These are phyloP conservation scores for Hydrophis major DNA, from an alignment of 2,797 vertebrate genomes.

Conservation along the genomic window DNA sequence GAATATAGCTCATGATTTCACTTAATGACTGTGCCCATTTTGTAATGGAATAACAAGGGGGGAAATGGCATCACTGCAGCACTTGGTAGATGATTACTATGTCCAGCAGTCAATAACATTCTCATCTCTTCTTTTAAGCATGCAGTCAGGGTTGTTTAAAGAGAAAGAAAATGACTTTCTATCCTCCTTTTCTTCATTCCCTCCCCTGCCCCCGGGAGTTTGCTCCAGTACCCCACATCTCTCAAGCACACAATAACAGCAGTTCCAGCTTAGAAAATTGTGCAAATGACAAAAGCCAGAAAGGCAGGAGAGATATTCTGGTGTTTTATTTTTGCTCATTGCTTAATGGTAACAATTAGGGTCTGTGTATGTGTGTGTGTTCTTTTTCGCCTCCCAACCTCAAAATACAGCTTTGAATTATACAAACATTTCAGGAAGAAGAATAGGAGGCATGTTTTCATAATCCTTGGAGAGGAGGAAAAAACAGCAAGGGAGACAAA, in stretches of 20 bases:
- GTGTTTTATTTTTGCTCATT: background rate
- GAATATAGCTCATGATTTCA: background rate
- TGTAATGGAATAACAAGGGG: constrained; percentile 29
- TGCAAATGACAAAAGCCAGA: constrained; percentile 47
- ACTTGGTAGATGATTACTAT: constrained; percentile 29
- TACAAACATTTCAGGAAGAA: constrained; percentile 43
- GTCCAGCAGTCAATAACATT: constrained; percentile 16
- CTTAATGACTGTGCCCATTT: constrained; percentile 32
- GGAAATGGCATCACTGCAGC: constrained; percentile 1
- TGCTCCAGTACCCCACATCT: constrained; percentile 16
- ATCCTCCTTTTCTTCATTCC: background rate
- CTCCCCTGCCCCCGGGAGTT: constrained; percentile 25
- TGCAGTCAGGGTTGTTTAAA: constrained; percentile 18
- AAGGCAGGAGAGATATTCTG: background rate
- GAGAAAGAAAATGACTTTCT: constrained; percentile 19
- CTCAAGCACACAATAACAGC: constrained; percentile 18
- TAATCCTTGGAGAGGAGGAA: constrained; percentile 51
- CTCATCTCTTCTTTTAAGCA: background rate
- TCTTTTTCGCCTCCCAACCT: background rate
- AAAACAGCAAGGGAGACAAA: constrained; percentile 42
- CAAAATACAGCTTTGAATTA: constrained; percentile 45
- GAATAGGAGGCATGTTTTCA: constrained; percentile 47
- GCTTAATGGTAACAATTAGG: constrained; percentile 55
- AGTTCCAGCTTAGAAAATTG: constrained; percentile 51
- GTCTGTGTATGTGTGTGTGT: background rate